phyloP scores from a whole-genome alignment of 2,797 vertebrate species.

The Clarias platycephalus region DNA sequence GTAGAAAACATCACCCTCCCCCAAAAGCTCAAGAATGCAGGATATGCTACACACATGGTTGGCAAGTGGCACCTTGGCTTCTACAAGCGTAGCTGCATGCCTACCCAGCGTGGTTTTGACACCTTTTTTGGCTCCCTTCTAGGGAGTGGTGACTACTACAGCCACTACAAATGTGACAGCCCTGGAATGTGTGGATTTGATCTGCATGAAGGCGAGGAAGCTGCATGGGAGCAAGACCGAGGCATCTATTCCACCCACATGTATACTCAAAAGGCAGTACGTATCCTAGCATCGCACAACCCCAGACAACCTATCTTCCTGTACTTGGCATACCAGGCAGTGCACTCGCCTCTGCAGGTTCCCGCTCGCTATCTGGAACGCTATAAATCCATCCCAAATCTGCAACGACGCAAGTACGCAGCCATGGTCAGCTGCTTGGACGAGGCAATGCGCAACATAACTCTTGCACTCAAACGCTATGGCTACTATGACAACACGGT shows the following conservation, averaged over 20 bases:
- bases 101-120: constrained; percentile 92
- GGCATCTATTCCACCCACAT: constrained; percentile 93
- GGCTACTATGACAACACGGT: constrained; percentile 92
- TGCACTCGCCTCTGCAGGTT: constrained; percentile 93
- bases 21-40: constrained; percentile 89
- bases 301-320: constrained; percentile 86
- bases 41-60: constrained; percentile 96
- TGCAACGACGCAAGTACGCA: constrained; percentile 86
- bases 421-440: constrained; percentile 96
- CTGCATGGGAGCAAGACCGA: constrained; percentile 90
- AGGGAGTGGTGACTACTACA: constrained; percentile 95
- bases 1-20: constrained; percentile 91
- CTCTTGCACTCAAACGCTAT: constrained; percentile 82
- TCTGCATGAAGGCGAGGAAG: constrained; percentile 89
- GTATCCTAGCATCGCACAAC: constrained; percentile 84
- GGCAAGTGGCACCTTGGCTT: constrained; percentile 99
- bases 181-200: constrained; percentile 92
- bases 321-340: constrained; percentile 93
- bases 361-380: constrained; percentile 87
- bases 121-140: constrained; percentile 93
- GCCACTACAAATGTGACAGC: constrained; percentile 94
- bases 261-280: constrained; percentile 88
- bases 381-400: constrained; percentile 89
- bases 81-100: constrained; percentile 91
- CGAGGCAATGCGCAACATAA: constrained; percentile 90